These are phyloP conservation scores for Zoanthus gigantus DNA, from an alignment of 92 coral and sea anemone species.

Conservation along the genomic window DNA sequence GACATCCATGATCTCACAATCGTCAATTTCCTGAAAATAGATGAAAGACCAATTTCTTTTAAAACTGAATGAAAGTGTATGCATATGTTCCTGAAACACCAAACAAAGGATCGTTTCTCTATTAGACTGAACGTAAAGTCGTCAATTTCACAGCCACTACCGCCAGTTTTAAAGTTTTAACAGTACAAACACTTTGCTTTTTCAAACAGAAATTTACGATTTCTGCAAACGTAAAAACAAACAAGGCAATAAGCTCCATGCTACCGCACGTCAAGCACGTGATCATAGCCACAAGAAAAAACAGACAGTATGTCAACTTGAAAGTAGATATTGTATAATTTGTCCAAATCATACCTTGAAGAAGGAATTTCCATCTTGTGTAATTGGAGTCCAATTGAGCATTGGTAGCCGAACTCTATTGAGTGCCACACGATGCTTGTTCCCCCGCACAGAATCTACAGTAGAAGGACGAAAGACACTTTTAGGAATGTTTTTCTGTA, in stretches of 20 bases:
- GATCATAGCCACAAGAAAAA: too few species aligned
- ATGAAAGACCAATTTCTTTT: background rate
- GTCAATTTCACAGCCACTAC: background rate
- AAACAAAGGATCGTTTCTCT: too few species aligned
- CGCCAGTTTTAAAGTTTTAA: background rate
- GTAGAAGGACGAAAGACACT: too few species aligned
- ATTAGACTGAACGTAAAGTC: background rate
- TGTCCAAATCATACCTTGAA: constrained; percentile 73
- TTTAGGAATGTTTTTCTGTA: too few species aligned
- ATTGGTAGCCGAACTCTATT: constrained; percentile 88
- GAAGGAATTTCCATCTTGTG: constrained; percentile 60
- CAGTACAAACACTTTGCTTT: background rate
- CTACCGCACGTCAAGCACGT: too few species aligned
- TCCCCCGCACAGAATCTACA: constrained; percentile 55
- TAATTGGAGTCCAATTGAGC: constrained; percentile 93
- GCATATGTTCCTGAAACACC: too few species aligned
- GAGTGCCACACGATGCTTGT: constrained; percentile 66
- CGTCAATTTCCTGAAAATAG: constrained; percentile 70
- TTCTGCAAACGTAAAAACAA: too few species aligned
- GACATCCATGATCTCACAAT: constrained; percentile 79
- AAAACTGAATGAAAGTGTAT: background rate
- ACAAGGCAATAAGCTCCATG: too few species aligned
- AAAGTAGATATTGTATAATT: too few species aligned
- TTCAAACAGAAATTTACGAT: too few species aligned
- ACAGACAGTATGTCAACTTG: too few species aligned